Conservation (phyloP, 2,797 vertebrate species). For the Scolopax bukidnonensis region DNA sequence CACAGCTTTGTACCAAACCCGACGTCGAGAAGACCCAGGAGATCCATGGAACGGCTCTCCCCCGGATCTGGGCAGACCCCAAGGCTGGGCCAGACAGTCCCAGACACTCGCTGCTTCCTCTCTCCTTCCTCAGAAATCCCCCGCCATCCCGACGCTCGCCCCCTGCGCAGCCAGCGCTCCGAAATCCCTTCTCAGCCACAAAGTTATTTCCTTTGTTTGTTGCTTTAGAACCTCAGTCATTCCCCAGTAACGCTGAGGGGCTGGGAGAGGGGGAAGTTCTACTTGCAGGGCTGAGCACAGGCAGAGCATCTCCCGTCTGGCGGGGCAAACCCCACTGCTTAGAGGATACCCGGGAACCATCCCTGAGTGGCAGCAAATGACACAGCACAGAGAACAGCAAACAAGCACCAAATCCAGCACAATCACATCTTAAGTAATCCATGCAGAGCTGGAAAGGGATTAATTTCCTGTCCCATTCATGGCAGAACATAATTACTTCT, state of each 20-base stretch:
- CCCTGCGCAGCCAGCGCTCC: not conserved
- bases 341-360: not conserved
- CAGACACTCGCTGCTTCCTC: not conserved
- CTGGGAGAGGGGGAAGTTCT: not conserved
- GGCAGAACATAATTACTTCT: not conserved
- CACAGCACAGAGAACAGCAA: rapidly evolving
- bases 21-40: not conserved
- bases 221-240: not conserved
- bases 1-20: not conserved
- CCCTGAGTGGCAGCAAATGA: not conserved
- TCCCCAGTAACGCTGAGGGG: not conserved
- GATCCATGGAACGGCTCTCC: not conserved
- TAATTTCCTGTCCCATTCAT: not conserved
- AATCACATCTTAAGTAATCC: not conserved
- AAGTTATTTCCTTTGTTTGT: too few relatives aligned
- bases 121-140: not conserved
- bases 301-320: not conserved
- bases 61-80: not conserved
- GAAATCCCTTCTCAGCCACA: not conserved
- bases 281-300: rapidly evolving
- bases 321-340: not conserved
- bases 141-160: not conserved
- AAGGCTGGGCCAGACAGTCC: not conserved
- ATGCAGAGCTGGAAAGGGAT: not conserved
- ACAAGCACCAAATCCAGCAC: not conserved